Conservation (phyloP, 2,113 vertebrate species). For the Silurus asotus region DNA sequence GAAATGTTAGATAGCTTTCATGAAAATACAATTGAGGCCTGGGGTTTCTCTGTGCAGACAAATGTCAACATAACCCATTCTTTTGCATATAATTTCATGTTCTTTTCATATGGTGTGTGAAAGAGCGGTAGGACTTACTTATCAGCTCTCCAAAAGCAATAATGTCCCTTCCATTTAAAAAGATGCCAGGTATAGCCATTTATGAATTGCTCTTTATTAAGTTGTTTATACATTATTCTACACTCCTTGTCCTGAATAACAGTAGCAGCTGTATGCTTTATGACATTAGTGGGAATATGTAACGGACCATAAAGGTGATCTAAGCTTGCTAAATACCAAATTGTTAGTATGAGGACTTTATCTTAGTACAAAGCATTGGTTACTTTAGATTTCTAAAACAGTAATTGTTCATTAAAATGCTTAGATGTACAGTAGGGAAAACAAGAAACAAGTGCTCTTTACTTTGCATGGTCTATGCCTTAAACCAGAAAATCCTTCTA, state of each 20-base stretch:
- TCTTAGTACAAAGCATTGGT: slow-evolving; percentile 59
- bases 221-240: background rate
- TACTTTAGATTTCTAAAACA: slow-evolving; percentile 67
- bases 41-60: slow-evolving; percentile 29
- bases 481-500: slow-evolving; percentile 73
- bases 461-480: slow-evolving; percentile 61
- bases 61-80: slow-evolving; percentile 23
- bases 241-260: background rate
- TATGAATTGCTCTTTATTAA: slow-evolving; percentile 21
- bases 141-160: background rate
- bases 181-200: background rate
- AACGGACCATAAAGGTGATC: background rate
- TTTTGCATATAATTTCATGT: slow-evolving; percentile 34
- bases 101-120: slow-evolving; percentile 14
- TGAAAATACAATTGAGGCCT: slow-evolving; percentile 32
- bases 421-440: slow-evolving; percentile 62
- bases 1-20: slow-evolving; percentile 50
- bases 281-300: background rate
- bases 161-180: background rate
- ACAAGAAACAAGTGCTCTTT: slow-evolving; percentile 61
- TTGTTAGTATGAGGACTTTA: slow-evolving; percentile 47
- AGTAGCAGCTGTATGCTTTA: background rate
- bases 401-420: slow-evolving; percentile 63
- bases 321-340: background rate
- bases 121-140: background rate